phyloP scores from a whole-genome alignment of 2,797 vertebrate species.

The Xerus rutilus region DNA sequence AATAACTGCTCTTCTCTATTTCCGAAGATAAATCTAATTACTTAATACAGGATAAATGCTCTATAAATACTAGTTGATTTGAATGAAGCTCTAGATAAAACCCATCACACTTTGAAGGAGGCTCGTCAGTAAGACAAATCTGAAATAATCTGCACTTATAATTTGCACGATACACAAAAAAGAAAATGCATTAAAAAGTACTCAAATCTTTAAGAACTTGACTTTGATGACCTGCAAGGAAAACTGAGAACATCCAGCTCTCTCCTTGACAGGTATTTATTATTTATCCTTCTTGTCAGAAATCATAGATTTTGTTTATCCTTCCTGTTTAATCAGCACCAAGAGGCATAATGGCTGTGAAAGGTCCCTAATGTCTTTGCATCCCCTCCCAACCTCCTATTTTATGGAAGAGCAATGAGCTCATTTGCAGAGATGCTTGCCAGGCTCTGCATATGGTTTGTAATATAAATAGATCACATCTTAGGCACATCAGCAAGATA shows the following conservation, averaged over 20 bases:
- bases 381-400: conserved; percentile 59
- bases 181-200: conserved; percentile 58
- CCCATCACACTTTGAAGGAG: conserved; percentile 52
- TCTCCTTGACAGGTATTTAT: conserved; percentile 63
- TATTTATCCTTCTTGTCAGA: conserved; percentile 72
- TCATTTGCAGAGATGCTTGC: conserved; percentile 79
- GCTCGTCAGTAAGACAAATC: conserved; percentile 60
- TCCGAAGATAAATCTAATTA: conserved; percentile 72
- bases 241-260: conserved; percentile 53
- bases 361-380: conserved; percentile 60
- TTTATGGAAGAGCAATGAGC: conserved; percentile 78
- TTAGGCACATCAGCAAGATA: conserved; percentile 81
- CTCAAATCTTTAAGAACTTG: conserved; percentile 65
- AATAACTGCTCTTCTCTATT: conserved; percentile 59
- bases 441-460: conserved; percentile 80
- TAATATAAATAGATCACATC: conserved; percentile 83
- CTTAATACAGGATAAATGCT: conserved; percentile 54
- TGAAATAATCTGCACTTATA: conserved; percentile 53
- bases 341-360: conserved; percentile 47
- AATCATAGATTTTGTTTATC: conserved; percentile 64
- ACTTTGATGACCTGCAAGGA: conserved; percentile 51
- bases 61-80: conserved; percentile 66
- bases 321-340: conserved; percentile 71
- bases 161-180: conserved; percentile 51
- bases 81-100: conserved; percentile 66